Evolutionary conservation across 2,888 invertebrate species (phyloP).

Genomic region (Psylliodes chrysocephalus): DNA sequence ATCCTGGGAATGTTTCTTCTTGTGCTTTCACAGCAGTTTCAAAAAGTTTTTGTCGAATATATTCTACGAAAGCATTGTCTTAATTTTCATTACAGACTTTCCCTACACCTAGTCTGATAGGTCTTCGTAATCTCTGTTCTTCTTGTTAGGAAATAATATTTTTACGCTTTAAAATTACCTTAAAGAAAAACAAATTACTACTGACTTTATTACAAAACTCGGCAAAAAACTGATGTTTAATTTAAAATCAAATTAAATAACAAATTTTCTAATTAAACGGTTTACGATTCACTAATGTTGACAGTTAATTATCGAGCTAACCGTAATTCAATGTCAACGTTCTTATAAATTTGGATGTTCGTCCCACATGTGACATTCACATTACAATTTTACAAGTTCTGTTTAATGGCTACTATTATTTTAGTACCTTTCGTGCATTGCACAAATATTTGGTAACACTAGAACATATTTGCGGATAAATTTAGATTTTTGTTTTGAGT

Average conservation of each 20-base stretch:
- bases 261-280: background rate
- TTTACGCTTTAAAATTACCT: too few species aligned
- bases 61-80: too few species aligned
- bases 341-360: slow-evolving; percentile 8
- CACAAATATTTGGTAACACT: slow-evolving; percentile 6
- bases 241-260: slow-evolving; percentile 8
- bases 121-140: too few species aligned
- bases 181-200: too few species aligned
- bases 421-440: slow-evolving; percentile 1
- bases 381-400: background rate
- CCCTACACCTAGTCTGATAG: too few species aligned
- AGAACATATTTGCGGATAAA: slow-evolving; percentile 7
- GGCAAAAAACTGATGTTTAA: too few species aligned
- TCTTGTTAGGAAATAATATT: too few species aligned
- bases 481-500: background rate
- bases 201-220: too few species aligned
- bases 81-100: too few species aligned
- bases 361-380: slow-evolving; percentile 17
- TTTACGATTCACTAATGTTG: slow-evolving; percentile 13
- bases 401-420: slow-evolving; percentile 4
- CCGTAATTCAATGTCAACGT: slow-evolving; percentile 17
- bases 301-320: slow-evolving; percentile 12
- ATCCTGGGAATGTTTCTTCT: too few species aligned
- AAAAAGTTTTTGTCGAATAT: too few species aligned
- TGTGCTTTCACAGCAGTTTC: too few species aligned